phyloP scores from a whole-genome alignment of 2,797 vertebrate species.

The Sciaenops ocellatus region DNA sequence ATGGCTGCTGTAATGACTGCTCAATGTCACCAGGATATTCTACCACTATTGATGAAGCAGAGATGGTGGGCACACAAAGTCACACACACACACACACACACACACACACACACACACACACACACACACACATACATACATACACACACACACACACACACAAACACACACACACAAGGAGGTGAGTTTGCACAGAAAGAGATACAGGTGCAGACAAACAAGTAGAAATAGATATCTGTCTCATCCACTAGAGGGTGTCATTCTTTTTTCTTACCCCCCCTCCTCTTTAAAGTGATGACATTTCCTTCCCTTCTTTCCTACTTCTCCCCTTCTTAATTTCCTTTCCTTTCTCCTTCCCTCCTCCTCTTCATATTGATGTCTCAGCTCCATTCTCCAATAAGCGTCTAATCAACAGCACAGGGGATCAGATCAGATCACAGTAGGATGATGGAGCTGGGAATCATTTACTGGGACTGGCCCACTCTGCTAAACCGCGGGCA shows the following conservation, averaged over 20 bases:
- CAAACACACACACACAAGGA: not conserved
- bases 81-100: conserved; percentile 22
- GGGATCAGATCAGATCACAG: conserved; percentile 81
- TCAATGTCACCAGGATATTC: conserved; percentile 86
- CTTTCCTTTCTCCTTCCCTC: conserved; percentile 7
- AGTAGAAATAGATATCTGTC: conserved; percentile 5
- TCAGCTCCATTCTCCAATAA: conserved; percentile 81
- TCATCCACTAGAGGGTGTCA: conserved; percentile 59
- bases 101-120: conserved; percentile 7
- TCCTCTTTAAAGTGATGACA: not conserved
- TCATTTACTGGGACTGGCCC: conserved; percentile 84
- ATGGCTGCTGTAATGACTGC: conserved; percentile 87
- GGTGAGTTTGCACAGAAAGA: conserved; percentile 3
- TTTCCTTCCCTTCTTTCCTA: conserved; percentile 13
- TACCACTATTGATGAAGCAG: conserved; percentile 79
- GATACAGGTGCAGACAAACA: conserved; percentile 22
- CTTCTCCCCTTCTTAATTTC: conserved; percentile 7
- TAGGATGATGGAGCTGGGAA: conserved; percentile 85
- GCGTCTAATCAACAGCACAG: conserved; percentile 84
- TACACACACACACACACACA: conserved; percentile 12
- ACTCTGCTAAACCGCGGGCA: conserved; percentile 74
- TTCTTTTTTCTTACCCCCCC: conserved; percentile 10
- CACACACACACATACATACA: conserved; percentile 12
- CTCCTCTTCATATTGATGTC: conserved; percentile 78
- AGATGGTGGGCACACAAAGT: not conserved